These are phyloP conservation scores for Macroglossus sobrinus DNA, from an alignment of 2,113 vertebrate genomes.

Conservation along the genomic window DNA sequence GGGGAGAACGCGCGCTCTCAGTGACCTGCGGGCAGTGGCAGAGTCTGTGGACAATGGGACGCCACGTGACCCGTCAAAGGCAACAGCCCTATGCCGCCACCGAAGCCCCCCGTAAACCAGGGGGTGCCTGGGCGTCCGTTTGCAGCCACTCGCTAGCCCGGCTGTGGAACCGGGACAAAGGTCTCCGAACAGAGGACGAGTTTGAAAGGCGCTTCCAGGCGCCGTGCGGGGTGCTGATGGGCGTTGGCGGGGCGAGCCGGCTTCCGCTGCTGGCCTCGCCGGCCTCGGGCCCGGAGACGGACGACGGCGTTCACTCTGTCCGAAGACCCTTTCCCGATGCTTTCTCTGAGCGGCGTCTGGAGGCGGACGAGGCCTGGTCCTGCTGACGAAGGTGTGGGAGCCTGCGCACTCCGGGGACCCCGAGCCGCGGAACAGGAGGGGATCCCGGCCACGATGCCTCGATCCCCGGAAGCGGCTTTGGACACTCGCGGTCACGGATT, in stretches of 20 bases:
- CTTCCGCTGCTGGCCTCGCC: background rate
- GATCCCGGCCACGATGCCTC: fast-evolving
- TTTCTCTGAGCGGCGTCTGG: background rate
- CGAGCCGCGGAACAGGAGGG: fast-evolving
- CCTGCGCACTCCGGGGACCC: background rate
- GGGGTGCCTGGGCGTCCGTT: background rate
- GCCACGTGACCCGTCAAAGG: background rate
- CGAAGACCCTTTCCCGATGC: background rate
- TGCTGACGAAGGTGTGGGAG: background rate
- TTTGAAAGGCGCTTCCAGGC: background rate
- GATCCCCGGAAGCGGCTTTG: background rate
- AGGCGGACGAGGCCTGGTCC: background rate
- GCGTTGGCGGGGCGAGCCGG: fast-evolving
- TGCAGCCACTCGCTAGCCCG: no score
- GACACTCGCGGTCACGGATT: fast-evolving
- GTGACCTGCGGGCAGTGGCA: background rate
- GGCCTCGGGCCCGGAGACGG: background rate
- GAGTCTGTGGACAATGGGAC: background rate
- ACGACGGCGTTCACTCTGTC: fast-evolving
- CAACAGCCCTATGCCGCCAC: background rate
- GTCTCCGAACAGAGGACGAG: background rate
- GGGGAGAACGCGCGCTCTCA: background rate
- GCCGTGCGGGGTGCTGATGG: background rate
- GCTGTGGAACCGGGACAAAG: background rate
- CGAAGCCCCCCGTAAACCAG: background rate